phyloP scores from a whole-genome alignment of 2,113 vertebrate genomes.

The Lamprologus speciosus region DNA sequence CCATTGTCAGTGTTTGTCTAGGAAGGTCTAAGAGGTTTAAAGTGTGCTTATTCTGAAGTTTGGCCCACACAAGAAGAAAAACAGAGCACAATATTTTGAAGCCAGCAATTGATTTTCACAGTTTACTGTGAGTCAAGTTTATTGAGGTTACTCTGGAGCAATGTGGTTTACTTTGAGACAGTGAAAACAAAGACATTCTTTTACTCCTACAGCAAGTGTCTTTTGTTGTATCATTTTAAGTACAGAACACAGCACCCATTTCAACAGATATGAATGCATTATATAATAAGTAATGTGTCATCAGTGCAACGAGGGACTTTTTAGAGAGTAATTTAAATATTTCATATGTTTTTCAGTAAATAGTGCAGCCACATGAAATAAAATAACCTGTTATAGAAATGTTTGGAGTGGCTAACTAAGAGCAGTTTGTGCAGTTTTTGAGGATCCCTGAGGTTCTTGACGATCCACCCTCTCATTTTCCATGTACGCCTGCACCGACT shows the following conservation, averaged over 20 bases:
- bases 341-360: not conserved
- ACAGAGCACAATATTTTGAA: not conserved
- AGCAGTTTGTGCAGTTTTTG: not conserved
- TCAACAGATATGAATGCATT: not conserved
- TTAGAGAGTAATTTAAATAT: not conserved
- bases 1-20: not conserved
- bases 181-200: not conserved
- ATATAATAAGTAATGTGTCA: not conserved
- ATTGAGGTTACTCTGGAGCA: not conserved
- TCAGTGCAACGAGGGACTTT: not conserved
- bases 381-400: not conserved
- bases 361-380: not conserved
- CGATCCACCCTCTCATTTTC: slow-evolving; percentile 38
- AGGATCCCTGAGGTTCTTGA: not conserved
- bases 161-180: not conserved
- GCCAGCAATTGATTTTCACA: not conserved
- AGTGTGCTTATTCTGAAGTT: not conserved
- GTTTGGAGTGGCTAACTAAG: not conserved
- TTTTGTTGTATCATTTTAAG: not conserved
- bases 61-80: not conserved
- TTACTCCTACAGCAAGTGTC: not conserved
- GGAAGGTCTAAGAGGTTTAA: not conserved
- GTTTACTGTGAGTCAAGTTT: not conserved
- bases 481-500: slow-evolving; percentile 80
- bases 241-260: not conserved